Percentiles rank a stretch among this genome's conserved stretches.
These are phyloP conservation scores for Cyphomyrmex costatus DNA, from an alignment of 1,140 invertebrate genomes.

Conservation along the genomic window DNA sequence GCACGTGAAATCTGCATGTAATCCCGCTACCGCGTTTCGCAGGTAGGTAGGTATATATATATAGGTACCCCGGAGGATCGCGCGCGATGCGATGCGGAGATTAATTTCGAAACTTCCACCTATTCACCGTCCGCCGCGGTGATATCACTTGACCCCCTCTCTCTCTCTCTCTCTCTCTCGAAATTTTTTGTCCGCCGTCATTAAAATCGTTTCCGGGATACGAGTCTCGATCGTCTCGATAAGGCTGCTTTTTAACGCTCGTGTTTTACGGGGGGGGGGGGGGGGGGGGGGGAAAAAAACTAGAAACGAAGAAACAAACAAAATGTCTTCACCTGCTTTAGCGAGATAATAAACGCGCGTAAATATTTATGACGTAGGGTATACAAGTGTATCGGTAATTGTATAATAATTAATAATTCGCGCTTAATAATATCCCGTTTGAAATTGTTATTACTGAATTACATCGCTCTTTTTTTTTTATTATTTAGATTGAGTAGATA, in stretches of 20 bases:
- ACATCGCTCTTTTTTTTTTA: neutral
- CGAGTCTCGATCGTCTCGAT: conserved; percentile 8
- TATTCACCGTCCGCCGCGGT: conserved; percentile 40
- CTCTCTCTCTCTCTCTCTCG: too few relatives aligned
- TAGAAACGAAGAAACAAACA: neutral
- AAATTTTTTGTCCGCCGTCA: conserved; percentile 31
- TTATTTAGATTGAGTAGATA: neutral
- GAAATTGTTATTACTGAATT: neutral
- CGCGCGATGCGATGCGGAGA: conserved; percentile 58
- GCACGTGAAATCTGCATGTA: conserved; percentile 71
- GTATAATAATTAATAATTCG: neutral
- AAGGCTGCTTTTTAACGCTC: neutral
- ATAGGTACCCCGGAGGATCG: conserved; percentile 25
- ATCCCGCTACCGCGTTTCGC: conserved; percentile 46
- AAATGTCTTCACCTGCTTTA: neutral
- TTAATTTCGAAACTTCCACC: conserved; percentile 65
- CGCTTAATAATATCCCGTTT: neutral
- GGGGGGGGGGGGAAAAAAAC: too few relatives aligned
- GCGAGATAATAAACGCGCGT: neutral
- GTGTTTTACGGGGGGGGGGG: neutral
- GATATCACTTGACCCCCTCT: conserved; percentile 50
- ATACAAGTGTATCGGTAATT: neutral
- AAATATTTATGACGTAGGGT: neutral
- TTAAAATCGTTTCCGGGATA: conserved; percentile 38
- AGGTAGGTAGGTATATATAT: too few relatives aligned